phyloP scores from a whole-genome alignment of 2,113 vertebrate species.

The human region DNA sequence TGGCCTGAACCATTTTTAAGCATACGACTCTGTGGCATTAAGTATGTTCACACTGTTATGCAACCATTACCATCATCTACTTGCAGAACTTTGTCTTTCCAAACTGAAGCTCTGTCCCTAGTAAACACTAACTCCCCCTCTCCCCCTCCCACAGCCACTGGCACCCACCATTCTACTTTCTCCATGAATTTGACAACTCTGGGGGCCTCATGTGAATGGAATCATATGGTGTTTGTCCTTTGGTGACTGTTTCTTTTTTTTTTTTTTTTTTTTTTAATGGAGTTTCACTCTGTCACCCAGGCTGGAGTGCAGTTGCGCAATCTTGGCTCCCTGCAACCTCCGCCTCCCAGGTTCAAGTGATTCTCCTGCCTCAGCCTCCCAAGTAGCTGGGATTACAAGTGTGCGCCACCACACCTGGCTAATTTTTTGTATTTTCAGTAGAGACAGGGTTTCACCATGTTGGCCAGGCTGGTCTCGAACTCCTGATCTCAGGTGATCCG shows the following conservation, averaged over 20 bases:
- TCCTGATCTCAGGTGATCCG: too few species aligned
- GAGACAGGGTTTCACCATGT: too few species aligned
- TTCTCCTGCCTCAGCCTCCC: too few species aligned
- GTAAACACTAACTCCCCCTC: neutral
- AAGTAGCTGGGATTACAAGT: too few species aligned
- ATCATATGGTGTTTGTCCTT: neutral
- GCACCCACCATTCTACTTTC: neutral
- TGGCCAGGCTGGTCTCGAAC: too few species aligned
- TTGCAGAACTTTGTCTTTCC: neutral
- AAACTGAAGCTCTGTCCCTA: neutral
- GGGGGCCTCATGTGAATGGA: neutral
- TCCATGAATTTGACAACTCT: neutral
- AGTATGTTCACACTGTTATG: neutral
- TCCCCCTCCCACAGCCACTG: neutral
- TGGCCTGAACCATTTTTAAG: neutral
- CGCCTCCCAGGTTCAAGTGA: too few species aligned
- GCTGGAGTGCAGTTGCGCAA: too few species aligned
- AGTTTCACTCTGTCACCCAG: too few species aligned
- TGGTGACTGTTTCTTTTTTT: neutral
- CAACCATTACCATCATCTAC: fast-evolving
- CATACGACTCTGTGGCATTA: neutral
- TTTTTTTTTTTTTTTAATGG: too few species aligned
- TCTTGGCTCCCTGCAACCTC: too few species aligned
- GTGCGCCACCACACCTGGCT: too few species aligned
- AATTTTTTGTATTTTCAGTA: too few species aligned